Evolutionary conservation across 2,888 invertebrate species (phyloP).

Genomic region (Lottia gigantea): DNA sequence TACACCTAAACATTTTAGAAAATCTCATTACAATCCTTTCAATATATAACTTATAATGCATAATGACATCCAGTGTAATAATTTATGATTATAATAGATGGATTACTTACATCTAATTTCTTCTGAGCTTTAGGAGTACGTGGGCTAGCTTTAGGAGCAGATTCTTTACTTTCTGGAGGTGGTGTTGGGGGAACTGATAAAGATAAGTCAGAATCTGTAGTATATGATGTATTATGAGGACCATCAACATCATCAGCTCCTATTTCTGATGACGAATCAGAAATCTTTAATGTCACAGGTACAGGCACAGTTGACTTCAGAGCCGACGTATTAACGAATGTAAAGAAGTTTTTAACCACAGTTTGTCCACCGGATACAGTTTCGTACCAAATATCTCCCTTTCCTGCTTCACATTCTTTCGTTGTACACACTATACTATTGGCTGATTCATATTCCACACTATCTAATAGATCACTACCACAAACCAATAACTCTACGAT

Average conservation of each 20-base stretch:
- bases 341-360: slow-evolving; percentile 49
- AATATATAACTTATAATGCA: too few relatives aligned
- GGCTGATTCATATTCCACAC: slow-evolving; percentile 60
- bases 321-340: slow-evolving; percentile 42
- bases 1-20: too few relatives aligned
- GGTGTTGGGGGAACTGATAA: slow-evolving; percentile 7
- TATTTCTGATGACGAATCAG: slow-evolving; percentile 2
- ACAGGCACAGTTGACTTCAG: slow-evolving; percentile 17
- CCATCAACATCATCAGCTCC: background rate
- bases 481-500: slow-evolving; percentile 60
- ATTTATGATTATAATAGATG: too few relatives aligned
- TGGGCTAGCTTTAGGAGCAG: slow-evolving; percentile 15
- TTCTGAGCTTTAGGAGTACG: slow-evolving; percentile 1
- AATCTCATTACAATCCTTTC: too few relatives aligned
- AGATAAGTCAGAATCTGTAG: slow-evolving; percentile 15
- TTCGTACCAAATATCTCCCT: slow-evolving; percentile 59
- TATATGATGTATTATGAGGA: slow-evolving; percentile 34
- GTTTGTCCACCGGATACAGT: slow-evolving; percentile 63
- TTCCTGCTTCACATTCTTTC: slow-evolving; percentile 53
- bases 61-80: too few relatives aligned
- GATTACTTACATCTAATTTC: background rate
- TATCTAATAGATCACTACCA: slow-evolving; percentile 59
- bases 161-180: slow-evolving; percentile 9
- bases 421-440: slow-evolving; percentile 56
- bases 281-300: background rate